A percentile compares a stretch with the other conserved stretches of the same genome.
Evolutionary conservation across 2,888 invertebrate species (phyloP).

Genomic region (Nemurella pictetii): DNA sequence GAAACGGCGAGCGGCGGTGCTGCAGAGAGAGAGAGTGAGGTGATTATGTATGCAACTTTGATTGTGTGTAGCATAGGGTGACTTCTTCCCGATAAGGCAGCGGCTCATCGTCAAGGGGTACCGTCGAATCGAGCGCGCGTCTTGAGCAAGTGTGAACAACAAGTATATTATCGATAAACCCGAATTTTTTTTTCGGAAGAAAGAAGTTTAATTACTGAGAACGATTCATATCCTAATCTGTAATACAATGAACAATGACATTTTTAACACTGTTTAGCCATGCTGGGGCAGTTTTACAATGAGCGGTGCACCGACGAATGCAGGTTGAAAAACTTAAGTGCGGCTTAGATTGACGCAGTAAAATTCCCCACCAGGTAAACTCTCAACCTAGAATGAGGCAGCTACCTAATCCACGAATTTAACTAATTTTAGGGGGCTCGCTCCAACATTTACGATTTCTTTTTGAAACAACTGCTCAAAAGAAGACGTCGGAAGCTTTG

Average conservation of each 20-base stretch:
- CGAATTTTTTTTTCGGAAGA: background rate
- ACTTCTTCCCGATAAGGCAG: slow-evolving; percentile 4
- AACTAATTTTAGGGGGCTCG: no score
- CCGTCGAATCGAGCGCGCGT: background rate
- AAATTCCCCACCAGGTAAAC: no score
- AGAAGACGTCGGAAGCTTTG: no score
- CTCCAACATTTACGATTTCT: no score
- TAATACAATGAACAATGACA: background rate
- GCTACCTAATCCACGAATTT: no score
- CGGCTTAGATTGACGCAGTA: no score
- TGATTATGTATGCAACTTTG: slow-evolving; percentile 18
- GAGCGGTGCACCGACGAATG: no score
- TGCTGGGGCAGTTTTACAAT: no score
- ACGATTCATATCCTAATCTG: background rate
- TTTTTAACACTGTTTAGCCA: background rate
- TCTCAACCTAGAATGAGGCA: no score
- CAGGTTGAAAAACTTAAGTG: no score
- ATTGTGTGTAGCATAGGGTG: slow-evolving; percentile 17
- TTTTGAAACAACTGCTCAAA: no score
- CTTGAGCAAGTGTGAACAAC: background rate
- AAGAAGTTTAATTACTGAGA: background rate
- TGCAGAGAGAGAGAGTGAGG: background rate
- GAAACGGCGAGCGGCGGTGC: background rate
- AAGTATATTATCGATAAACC: background rate
- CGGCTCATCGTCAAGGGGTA: background rate